These are phyloP conservation scores for Callipepla californica DNA, from an alignment of 2,113 vertebrate genomes.

Conservation along the genomic window DNA sequence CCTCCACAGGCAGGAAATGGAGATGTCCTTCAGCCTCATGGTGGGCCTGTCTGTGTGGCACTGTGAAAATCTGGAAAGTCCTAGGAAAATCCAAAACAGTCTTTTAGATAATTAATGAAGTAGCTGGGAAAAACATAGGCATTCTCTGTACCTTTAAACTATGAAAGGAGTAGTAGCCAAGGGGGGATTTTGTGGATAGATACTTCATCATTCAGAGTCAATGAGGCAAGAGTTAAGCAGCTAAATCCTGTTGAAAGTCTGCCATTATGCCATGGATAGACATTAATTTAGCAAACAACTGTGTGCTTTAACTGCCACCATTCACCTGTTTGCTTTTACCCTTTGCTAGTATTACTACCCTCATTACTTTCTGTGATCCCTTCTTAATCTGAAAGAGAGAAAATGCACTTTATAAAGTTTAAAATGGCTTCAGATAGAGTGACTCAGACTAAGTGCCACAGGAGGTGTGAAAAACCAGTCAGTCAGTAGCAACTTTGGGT, in stretches of 20 bases:
- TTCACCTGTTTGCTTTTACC: background rate
- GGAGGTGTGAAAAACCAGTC: background rate
- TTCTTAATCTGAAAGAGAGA: background rate
- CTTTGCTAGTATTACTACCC: background rate
- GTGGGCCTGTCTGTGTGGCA: background rate
- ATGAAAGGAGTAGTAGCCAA: background rate
- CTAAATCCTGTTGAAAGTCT: background rate
- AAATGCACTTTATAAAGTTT: background rate
- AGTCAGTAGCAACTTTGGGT: background rate
- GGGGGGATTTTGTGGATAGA: background rate
- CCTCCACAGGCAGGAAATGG: background rate
- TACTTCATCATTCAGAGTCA: background rate
- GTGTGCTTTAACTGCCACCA: background rate
- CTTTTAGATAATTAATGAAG: background rate
- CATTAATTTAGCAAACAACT: background rate
- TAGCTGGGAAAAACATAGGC: background rate
- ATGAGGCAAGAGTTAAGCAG: background rate
- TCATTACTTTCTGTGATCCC: background rate
- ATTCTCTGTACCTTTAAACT: background rate
- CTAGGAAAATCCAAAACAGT: background rate
- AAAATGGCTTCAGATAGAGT: background rate
- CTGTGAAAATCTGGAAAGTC: background rate
- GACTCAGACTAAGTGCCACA: background rate
- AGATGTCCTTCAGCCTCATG: background rate
- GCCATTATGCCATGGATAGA: background rate